These are phyloP conservation scores for Eueremaeus valkanovi DNA, from an alignment of 2,888 invertebrate species.

Conservation along the genomic window DNA sequence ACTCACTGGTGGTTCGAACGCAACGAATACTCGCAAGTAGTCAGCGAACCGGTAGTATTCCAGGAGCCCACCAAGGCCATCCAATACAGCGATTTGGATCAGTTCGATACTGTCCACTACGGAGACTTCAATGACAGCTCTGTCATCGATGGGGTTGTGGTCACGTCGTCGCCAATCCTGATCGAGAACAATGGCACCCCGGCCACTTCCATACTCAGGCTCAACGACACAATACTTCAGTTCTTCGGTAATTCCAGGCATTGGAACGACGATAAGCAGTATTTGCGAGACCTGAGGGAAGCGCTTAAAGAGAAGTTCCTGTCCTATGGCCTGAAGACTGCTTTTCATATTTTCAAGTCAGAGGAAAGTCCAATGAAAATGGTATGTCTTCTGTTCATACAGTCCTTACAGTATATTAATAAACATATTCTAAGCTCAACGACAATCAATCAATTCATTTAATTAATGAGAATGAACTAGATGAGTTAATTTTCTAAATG, in stretches of 20 bases:
- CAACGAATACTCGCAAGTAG: constrained; percentile 23
- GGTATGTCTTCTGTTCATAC: constrained; percentile 3
- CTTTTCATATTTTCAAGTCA: constrained; percentile 40
- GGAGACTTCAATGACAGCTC: not conserved
- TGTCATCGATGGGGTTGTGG: constrained; percentile 2
- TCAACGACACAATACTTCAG: constrained; percentile 33
- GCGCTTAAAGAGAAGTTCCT: constrained; percentile 37
- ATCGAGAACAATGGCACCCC: constrained; percentile 30
- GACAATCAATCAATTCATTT: too few relatives aligned
- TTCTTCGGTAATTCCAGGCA: constrained; percentile 34
- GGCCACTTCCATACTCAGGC: constrained; percentile 14
- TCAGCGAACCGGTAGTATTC: constrained; percentile 37
- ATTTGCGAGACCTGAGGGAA: constrained; percentile 38
- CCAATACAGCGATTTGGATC: constrained; percentile 30
- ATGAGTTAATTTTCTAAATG: not conserved
- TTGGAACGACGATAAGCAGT: constrained; percentile 36
- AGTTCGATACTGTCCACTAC: constrained; percentile 34
- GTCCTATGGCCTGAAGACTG: constrained; percentile 37
- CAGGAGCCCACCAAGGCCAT: constrained; percentile 36
- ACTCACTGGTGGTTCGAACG: constrained; percentile 38
- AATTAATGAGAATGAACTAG: not conserved
- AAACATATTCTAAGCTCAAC: too few relatives aligned
- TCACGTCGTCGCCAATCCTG: constrained; percentile 20
- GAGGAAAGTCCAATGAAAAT: constrained; percentile 36
- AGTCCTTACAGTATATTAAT: too few relatives aligned